Conservation (phyloP, 23 tunicate species). For the Ascidia mentula region DNA sequence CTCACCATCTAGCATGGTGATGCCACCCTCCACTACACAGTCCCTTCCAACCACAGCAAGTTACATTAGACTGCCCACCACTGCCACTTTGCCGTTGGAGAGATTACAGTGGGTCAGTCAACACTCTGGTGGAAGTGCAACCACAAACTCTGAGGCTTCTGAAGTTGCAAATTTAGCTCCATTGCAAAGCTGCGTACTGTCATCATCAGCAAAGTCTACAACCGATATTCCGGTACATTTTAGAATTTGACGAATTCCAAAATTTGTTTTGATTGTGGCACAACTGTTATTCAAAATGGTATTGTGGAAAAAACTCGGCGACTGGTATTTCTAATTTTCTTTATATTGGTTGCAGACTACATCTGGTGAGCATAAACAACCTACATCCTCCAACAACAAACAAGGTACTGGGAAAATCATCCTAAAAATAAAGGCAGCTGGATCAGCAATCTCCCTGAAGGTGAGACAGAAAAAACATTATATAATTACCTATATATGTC, state of each 20-base stretch:
- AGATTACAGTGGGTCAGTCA: conserved; percentile 54
- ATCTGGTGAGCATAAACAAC: background rate
- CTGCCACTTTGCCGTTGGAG: conserved; percentile 55
- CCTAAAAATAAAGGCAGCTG: conserved; percentile 73
- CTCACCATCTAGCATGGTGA: conserved; percentile 7
- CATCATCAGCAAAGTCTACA: no score
- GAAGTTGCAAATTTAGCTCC: background rate
- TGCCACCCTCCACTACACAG: conserved; percentile 1
- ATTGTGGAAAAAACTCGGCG: no score
- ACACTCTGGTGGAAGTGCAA: background rate
- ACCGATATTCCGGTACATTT: no score
- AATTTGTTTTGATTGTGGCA: no score
- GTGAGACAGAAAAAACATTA: background rate
- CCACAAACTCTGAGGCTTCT: background rate
- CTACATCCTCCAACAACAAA: background rate
- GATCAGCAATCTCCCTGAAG: conserved; percentile 48
- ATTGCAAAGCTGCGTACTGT: background rate
- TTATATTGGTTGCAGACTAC: no score
- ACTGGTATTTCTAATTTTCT: no score
- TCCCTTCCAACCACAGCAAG: conserved; percentile 22
- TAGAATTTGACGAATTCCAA: no score
- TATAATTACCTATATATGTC: no score
- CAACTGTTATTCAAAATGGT: no score
- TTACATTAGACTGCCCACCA: conserved; percentile 39
- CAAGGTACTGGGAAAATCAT: conserved; percentile 58